These are phyloP conservation scores for Penelope pileata DNA, from an alignment of 2,113 vertebrate genomes.

Conservation along the genomic window DNA sequence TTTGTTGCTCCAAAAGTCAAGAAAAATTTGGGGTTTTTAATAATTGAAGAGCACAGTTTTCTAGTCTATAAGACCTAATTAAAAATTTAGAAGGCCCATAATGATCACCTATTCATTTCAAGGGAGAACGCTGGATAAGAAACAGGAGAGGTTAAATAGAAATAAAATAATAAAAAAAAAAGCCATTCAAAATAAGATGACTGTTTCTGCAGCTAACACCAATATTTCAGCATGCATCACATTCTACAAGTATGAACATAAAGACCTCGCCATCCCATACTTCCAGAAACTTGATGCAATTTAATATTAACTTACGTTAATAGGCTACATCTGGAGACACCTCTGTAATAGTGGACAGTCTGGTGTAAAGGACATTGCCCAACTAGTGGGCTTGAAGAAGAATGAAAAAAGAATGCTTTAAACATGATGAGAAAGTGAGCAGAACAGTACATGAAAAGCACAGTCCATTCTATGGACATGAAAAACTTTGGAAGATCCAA, in stretches of 20 bases:
- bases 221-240: background rate
- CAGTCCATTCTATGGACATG: background rate
- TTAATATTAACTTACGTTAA: background rate
- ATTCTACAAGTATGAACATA: background rate
- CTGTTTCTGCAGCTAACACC: background rate
- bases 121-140: background rate
- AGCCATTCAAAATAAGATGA: background rate
- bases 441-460: too few relatives aligned
- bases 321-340: background rate
- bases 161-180: constrained; percentile 37
- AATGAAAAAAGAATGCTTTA: background rate
- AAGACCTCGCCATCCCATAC: background rate
- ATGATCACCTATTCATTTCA: constrained; percentile 20
- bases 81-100: constrained; percentile 51
- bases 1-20: background rate
- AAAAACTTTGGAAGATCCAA: background rate
- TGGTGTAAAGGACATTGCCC: background rate
- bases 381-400: background rate
- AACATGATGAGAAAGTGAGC: background rate
- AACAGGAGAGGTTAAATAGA: background rate
- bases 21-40: background rate
- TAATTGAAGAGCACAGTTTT: constrained; percentile 25
- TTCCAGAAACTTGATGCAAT: background rate
- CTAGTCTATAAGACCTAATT: constrained; percentile 15
- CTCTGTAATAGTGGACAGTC: background rate